Conservation (phyloP, 2,113 vertebrate genomes). For the Apteryx mantelli region DNA sequence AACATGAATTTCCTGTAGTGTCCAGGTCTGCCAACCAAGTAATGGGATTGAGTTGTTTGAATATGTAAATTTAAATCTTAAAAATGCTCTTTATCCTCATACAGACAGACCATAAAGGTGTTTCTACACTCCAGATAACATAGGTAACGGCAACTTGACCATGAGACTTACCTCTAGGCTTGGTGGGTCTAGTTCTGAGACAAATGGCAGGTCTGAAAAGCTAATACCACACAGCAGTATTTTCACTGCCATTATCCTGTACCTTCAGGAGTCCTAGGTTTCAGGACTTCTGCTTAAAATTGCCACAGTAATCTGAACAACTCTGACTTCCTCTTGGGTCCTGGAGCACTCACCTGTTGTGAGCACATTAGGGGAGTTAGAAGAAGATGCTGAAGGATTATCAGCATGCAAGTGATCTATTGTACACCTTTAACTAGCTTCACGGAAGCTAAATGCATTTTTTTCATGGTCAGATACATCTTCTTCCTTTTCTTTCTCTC, state of each 20-base stretch:
- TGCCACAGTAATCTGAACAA: not conserved
- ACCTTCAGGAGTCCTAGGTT: not conserved
- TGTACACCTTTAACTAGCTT: not conserved
- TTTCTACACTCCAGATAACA: not conserved
- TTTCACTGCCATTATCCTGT: not conserved
- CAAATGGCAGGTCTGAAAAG: not conserved
- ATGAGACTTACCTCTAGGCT: not conserved
- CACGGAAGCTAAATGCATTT: not conserved
- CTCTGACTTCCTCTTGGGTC: not conserved
- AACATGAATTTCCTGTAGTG: not conserved
- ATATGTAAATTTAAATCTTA: not conserved
- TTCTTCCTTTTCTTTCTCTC: not conserved
- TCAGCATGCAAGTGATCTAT: not conserved
- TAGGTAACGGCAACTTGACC: not conserved
- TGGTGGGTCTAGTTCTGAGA: not conserved
- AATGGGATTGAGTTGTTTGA: not conserved
- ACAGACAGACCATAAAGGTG: not conserved
- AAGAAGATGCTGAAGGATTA: not conserved
- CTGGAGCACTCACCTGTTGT: not conserved
- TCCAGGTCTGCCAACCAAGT: not conserved
- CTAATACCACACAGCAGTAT: not conserved
- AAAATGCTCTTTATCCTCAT: not conserved
- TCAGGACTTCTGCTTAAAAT: not conserved
- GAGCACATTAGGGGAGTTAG: not conserved
- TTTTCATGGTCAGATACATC: not conserved